Percentiles rank a stretch among this genome's conserved stretches.
Evolutionary conservation across 2,113 vertebrate genomes (phyloP).

Genomic region (Tragelaphus imberbis): DNA sequence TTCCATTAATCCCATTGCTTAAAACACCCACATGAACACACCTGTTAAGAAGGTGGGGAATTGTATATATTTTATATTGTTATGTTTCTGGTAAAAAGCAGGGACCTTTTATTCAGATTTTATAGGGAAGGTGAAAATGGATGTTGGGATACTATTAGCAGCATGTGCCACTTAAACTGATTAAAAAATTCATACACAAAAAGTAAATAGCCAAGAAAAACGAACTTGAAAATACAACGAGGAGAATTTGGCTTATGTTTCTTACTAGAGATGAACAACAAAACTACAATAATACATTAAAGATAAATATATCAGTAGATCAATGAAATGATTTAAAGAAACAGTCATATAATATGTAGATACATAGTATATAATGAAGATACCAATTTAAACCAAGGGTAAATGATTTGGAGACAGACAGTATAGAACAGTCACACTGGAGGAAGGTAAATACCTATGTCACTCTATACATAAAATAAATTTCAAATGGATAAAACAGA

Average conservation of each 20-base stretch:
- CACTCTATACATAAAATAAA: background rate
- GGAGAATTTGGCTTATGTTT: background rate
- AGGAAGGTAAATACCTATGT: background rate
- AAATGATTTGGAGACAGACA: background rate
- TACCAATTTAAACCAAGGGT: background rate
- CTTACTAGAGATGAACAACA: background rate
- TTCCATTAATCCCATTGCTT: background rate
- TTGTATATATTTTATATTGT: background rate
- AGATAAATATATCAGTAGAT: background rate
- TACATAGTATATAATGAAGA: background rate
- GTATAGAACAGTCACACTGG: background rate
- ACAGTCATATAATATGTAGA: background rate
- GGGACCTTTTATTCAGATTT: background rate
- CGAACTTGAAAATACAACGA: background rate
- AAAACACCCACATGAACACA: background rate
- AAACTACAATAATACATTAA: background rate
- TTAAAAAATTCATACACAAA: background rate
- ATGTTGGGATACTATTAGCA: background rate
- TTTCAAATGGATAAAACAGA: background rate
- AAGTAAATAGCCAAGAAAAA: background rate
- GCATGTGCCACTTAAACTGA: background rate
- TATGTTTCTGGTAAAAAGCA: background rate
- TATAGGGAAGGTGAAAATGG: background rate
- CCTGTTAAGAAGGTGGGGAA: background rate
- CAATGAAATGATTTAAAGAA: background rate